Conservation (phyloP, 2,888 invertebrate genomes). For the Pseudococcus jackbeardsleyi region DNA sequence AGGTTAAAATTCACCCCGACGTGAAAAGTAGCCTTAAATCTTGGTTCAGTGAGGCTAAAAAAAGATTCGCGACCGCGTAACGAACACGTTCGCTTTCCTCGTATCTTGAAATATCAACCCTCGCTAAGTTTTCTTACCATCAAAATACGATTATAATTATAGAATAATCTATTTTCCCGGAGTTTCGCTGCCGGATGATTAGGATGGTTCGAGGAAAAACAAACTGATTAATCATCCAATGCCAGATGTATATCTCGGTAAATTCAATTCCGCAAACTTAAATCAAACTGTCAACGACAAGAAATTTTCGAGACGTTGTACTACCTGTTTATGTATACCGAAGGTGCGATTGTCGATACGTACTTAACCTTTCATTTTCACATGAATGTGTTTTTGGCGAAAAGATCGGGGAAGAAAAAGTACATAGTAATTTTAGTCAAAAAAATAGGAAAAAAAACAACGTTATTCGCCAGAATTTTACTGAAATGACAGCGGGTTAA, state of each 20-base stretch:
- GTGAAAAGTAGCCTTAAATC: not conserved
- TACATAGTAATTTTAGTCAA: too few relatives aligned
- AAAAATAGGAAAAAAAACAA: too few relatives aligned
- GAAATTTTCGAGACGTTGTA: not conserved
- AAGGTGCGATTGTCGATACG: slow-evolving; percentile 1
- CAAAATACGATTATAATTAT: slow-evolving; percentile 5
- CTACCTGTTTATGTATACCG: not conserved
- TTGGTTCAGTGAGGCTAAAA: not conserved
- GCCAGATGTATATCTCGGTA: slow-evolving; percentile 23
- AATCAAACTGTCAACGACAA: slow-evolving; percentile 30
- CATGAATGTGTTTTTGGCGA: not conserved
- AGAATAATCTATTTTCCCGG: not conserved
- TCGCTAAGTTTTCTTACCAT: not conserved
- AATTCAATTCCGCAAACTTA: slow-evolving; percentile 23
- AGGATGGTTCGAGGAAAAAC: slow-evolving; percentile 9
- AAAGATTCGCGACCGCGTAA: not conserved
- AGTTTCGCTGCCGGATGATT: not conserved
- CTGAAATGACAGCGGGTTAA: too few relatives aligned
- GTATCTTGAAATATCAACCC: not conserved
- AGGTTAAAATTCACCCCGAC: not conserved
- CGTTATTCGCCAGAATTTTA: too few relatives aligned
- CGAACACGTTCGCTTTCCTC: not conserved
- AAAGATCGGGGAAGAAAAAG: too few relatives aligned
- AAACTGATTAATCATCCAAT: slow-evolving; percentile 36
- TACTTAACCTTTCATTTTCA: not conserved